Conservation (phyloP, 2,888 invertebrate genomes). For the Nomada flava region DNA sequence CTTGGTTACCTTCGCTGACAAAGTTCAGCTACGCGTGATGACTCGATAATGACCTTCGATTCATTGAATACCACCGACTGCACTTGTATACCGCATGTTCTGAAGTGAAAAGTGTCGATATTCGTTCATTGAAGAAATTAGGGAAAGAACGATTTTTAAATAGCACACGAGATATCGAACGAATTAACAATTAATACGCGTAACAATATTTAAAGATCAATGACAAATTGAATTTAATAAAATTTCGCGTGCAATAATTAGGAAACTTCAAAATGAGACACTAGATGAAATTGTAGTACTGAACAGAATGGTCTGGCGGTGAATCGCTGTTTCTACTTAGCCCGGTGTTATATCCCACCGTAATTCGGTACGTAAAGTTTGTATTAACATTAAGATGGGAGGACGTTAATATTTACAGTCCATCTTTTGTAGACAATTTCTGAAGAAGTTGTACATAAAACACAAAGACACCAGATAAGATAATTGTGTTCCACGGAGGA, state of each 20-base stretch:
- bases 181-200: no score
- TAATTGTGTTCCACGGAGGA: no score
- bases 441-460: not conserved
- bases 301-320: not conserved
- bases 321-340: conserved; percentile 7
- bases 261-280: not conserved
- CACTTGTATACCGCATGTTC: conserved; percentile 5
- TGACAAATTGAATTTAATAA: no score
- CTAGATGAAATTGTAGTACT: not conserved
- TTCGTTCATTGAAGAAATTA: no score
- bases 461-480: no score
- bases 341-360: no score
- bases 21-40: conserved; percentile 71
- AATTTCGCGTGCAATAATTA: not conserved
- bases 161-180: no score
- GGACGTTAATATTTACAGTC: conserved; percentile 16
- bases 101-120: no score
- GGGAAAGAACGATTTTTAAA: no score
- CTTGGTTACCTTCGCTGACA: conserved; percentile 56
- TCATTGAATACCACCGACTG: conserved; percentile 30
- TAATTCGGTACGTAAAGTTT: not conserved
- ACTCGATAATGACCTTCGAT: conserved; percentile 68
- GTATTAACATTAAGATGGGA: conserved; percentile 6
- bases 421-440: conserved; percentile 21
- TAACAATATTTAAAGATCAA: no score